Percentiles rank a stretch among this genome's conserved stretches.
Evolutionary conservation across 2,113 vertebrate species (phyloP).

Genomic region (Amphiprion ocellaris): DNA sequence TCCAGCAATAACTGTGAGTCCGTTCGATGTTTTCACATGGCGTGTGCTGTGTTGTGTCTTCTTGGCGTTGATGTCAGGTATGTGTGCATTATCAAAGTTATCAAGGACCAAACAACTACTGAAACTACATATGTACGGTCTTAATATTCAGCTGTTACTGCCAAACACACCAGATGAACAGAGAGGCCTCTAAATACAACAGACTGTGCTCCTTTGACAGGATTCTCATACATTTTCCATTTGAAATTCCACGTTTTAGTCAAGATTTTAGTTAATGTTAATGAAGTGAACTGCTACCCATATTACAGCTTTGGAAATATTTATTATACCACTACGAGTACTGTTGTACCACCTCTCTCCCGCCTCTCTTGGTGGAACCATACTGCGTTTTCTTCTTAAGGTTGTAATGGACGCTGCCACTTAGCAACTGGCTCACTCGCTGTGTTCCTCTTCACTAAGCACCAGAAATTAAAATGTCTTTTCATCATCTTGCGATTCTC

Average conservation of each 20-base stretch:
- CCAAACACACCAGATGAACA: conserved; percentile 32
- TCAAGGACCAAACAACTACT: conserved; percentile 56
- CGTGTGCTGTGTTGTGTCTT: conserved; percentile 4
- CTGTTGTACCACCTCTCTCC: no score
- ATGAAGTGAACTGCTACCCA: background rate
- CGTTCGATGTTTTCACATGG: background rate
- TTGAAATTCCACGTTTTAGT: no score
- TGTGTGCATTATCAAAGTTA: conserved; percentile 12
- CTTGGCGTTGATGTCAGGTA: conserved; percentile 1
- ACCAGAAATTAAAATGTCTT: no score
- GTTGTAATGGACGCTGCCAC: no score
- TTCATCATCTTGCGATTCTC: no score
- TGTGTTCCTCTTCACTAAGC: no score
- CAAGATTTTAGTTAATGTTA: background rate
- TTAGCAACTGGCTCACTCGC: no score
- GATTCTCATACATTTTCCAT: background rate
- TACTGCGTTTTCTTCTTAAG: no score
- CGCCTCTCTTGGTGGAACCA: no score
- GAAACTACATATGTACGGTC: conserved; percentile 11
- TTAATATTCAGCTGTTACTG: conserved; percentile 60
- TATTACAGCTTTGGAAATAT: background rate
- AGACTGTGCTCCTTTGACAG: background rate
- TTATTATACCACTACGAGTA: no score
- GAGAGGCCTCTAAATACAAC: background rate
- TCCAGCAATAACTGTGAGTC: conserved; percentile 44